Base-by-base conservation (phyloP, 2,113 vertebrate genomes). In the Penelope pileata region DNA sequence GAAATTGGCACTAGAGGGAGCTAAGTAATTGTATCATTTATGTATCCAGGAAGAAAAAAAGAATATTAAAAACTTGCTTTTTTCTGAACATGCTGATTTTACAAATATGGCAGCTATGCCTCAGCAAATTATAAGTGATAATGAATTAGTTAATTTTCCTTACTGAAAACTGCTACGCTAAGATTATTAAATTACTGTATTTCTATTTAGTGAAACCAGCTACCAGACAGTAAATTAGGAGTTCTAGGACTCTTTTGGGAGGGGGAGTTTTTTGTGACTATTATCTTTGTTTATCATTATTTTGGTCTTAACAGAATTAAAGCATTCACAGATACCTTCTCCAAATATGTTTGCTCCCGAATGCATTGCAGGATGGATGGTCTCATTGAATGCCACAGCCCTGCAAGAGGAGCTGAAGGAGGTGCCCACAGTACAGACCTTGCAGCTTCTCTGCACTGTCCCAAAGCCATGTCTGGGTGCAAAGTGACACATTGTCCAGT, bases 1-100 rank as follows among this genome's bases (percentile, higher is more conserved):
- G 92, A 96, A 97, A 95, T 94, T 77, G 97, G 94, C 99, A 99
- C 99, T 98, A 99, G 99, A 99, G 99, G 99, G 99, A 97, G 99
- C 98, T 99, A 98, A 98, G 98, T 97, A 98, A 98, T 99, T 98
- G 98, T 98, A 93, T 98, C 96, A 98, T 98, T 98, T 97, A 92
- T 95, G 95, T 95, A 94, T 94, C 93, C 59, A 67, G 72, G 92
- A 82, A 64, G 24, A 72, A 63, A 93, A 88, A 92, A 81, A 89
- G 91, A 97, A 94, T 95, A 92, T 97, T 98, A 98, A 96, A 97
- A 98, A 98, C 93, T 96, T 97, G 86, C 90, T 94, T 98, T 98
- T 97, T 95, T 86, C 95, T 79, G 92, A 98, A 98, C 97, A 97
- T 98, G 98, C 98, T 98, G 98, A 98, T 98, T 98, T 98, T 98